phyloP scores from a whole-genome alignment of 2,113 vertebrate species.

The Spheniscus mendiculus region DNA sequence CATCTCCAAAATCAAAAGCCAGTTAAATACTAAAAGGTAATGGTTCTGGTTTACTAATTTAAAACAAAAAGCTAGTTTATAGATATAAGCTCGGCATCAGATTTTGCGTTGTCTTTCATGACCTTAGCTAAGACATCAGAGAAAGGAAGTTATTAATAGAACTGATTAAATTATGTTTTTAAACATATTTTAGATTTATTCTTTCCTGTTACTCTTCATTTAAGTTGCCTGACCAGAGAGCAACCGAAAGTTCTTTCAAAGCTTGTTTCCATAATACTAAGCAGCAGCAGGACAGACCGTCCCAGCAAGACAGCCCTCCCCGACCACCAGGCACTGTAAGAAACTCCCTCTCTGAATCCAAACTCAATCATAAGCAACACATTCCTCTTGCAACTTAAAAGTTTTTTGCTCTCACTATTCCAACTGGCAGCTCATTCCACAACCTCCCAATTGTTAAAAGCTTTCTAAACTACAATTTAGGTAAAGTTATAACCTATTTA shows the following conservation, averaged over 20 bases:
- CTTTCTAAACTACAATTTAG: not conserved
- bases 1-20: not conserved
- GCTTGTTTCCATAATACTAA: not conserved
- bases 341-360: not conserved
- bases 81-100: not conserved
- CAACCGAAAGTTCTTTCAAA: not conserved
- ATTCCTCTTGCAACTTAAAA: too few species aligned
- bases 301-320: not conserved
- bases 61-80: not conserved
- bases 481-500: not conserved
- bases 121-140: not conserved
- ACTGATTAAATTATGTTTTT: not conserved
- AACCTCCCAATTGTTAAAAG: not conserved
- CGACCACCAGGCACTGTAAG: not conserved
- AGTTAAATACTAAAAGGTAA: not conserved
- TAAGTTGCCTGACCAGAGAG: not conserved
- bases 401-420: not conserved
- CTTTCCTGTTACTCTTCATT: not conserved
- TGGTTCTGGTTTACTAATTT: not conserved
- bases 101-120: not conserved
- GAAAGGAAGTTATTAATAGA: not conserved
- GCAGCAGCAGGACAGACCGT: not conserved
- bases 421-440: not conserved
- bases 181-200: not conserved
- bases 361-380: not conserved